These are phyloP conservation scores for Sphinx pinastri DNA, from an alignment of 2,888 invertebrate species.

Conservation along the genomic window DNA sequence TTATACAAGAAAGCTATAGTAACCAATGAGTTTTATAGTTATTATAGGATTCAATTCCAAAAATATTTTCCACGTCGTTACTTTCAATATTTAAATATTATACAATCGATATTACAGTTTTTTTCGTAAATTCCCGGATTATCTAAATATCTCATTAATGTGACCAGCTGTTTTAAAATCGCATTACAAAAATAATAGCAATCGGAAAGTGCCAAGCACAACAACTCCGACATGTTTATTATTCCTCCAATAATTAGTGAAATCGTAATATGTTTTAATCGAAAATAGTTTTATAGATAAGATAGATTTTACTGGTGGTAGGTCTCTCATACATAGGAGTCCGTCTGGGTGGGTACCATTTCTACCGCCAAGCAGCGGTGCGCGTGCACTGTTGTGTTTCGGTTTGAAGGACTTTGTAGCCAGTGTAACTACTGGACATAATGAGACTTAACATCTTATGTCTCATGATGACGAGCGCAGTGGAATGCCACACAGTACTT, in stretches of 20 bases:
- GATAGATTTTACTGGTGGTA: too few relatives aligned
- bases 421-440: too few relatives aligned
- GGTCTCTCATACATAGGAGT: too few relatives aligned
- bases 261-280: neutral
- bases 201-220: slow-evolving; percentile 7
- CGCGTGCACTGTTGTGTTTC: too few relatives aligned
- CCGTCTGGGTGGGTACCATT: too few relatives aligned
- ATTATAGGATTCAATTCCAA: neutral
- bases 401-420: too few relatives aligned
- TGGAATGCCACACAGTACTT: too few relatives aligned
- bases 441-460: too few relatives aligned
- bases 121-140: neutral
- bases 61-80: neutral
- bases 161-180: slow-evolving; percentile 11
- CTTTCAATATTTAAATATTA: neutral
- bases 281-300: neutral
- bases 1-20: too few relatives aligned
- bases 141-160: slow-evolving; percentile 1
- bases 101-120: neutral
- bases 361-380: too few relatives aligned
- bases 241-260: neutral
- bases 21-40: too few relatives aligned
- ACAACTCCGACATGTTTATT: slow-evolving; percentile 7
- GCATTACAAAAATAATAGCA: neutral
- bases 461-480: too few relatives aligned